Evolutionary conservation across 2,797 vertebrate species (phyloP).

Genomic region (Spizella passerina): DNA sequence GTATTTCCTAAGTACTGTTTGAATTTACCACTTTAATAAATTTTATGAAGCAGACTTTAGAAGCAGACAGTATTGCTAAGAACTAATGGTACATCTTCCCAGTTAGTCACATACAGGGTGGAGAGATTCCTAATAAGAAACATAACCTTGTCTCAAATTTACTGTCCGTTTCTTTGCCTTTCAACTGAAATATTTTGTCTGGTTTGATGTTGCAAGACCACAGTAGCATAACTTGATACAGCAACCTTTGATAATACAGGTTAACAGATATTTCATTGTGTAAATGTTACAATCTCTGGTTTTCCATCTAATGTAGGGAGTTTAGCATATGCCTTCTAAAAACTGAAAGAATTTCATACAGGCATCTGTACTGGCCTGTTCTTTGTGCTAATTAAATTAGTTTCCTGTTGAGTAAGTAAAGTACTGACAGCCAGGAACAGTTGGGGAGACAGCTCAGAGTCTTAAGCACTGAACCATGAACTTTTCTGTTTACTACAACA

Average conservation of each 20-base stretch:
- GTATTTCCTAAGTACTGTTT: neutral
- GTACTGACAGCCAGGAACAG: conserved; percentile 44
- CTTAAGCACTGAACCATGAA: conserved; percentile 57
- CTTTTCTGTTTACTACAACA: conserved; percentile 54
- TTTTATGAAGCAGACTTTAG: neutral
- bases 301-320: neutral
- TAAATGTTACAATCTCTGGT: neutral
- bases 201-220: neutral
- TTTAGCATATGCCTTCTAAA: conserved; percentile 11
- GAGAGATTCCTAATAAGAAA: neutral
- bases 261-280: conserved; percentile 19
- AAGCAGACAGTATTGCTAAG: neutral
- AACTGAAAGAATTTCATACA: conserved; percentile 22
- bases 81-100: neutral
- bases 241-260: neutral
- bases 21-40: neutral
- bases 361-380: conserved; percentile 28
- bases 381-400: conserved; percentile 64
- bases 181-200: conserved; percentile 3
- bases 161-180: neutral
- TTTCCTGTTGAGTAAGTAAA: conserved; percentile 62
- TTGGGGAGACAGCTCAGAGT: conserved; percentile 43
- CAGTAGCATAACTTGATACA: neutral
- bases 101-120: neutral
- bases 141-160: neutral